These are phyloP conservation scores for Latrodectus elegans DNA, from an alignment of 2,888 invertebrate species.

Conservation along the genomic window DNA sequence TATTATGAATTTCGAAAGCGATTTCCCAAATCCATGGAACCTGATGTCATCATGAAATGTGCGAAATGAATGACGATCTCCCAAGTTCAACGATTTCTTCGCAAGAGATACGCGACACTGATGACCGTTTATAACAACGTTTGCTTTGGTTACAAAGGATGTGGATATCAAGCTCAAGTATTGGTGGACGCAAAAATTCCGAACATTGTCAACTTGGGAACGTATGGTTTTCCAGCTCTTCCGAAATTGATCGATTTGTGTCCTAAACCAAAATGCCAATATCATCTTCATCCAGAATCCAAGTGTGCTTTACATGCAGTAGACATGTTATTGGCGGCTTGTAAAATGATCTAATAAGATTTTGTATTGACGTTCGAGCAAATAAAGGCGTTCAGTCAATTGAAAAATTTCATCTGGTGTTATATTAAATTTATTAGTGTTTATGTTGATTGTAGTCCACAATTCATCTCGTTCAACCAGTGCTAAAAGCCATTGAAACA, in stretches of 20 bases:
- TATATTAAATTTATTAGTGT: neutral
- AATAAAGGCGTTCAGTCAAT: neutral
- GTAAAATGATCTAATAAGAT: neutral
- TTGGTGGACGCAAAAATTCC: neutral
- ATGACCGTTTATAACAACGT: rapidly evolving
- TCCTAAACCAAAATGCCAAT: neutral
- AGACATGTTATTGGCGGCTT: no score
- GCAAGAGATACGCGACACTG: neutral
- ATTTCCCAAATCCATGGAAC: neutral
- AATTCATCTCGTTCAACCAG: neutral
- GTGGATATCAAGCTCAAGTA: neutral
- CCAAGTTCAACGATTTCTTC: neutral
- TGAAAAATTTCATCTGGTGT: neutral
- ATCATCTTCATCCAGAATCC: neutral
- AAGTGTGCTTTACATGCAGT: no score
- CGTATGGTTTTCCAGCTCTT: neutral
- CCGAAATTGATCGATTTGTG: neutral
- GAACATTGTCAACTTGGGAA: neutral
- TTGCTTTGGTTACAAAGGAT: neutral
- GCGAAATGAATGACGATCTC: neutral
- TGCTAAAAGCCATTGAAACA: neutral
- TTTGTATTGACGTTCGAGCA: neutral
- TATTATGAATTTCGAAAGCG: neutral
- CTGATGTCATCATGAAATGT: neutral
- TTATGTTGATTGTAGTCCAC: neutral